A percentile compares a stretch with the other conserved stretches of the same genome.
Evolutionary conservation across 64 coral and sea anemone species (phyloP).

Genomic region (Montipora capricornis): DNA sequence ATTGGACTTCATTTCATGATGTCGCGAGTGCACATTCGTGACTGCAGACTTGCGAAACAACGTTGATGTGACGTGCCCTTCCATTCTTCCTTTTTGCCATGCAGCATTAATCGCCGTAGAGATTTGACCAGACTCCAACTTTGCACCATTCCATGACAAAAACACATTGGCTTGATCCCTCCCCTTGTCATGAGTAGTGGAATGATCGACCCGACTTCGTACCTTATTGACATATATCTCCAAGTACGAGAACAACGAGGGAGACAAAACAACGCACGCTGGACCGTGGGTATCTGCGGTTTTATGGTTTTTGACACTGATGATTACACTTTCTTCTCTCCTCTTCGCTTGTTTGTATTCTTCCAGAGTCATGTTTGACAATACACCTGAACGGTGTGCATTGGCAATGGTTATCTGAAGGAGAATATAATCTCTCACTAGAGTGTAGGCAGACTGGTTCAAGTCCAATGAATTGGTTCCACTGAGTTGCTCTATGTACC

Average conservation of each 20-base stretch:
- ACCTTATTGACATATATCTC: slow-evolving; percentile 15
- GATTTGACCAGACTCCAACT: slow-evolving; percentile 22
- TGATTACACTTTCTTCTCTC: slow-evolving; percentile 13
- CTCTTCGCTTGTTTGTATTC: slow-evolving; percentile 33
- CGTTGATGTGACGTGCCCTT: slow-evolving; percentile 41
- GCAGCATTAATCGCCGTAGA: slow-evolving; percentile 19
- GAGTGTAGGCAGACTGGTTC: slow-evolving; percentile 48
- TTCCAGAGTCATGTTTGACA: slow-evolving; percentile 58
- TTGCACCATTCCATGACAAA: slow-evolving; percentile 10
- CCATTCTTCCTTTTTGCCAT: slow-evolving; percentile 38
- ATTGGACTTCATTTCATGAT: slow-evolving; percentile 45
- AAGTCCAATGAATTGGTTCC: neutral
- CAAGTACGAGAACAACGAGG: neutral
- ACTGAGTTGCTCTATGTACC: slow-evolving; percentile 21
- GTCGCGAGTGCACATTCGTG: slow-evolving; percentile 32
- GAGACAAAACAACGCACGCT: slow-evolving; percentile 18
- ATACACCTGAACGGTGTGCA: slow-evolving; percentile 39
- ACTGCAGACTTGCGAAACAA: slow-evolving; percentile 60
- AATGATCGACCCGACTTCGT: neutral
- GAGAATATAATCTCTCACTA: slow-evolving; percentile 47
- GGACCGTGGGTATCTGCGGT: slow-evolving; percentile 54
- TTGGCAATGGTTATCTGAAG: slow-evolving; percentile 52
- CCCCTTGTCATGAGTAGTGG: neutral
- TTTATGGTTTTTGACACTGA: slow-evolving; percentile 61
- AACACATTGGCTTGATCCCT: neutral